Percentiles rank a stretch among this genome's conserved stretches.
phyloP scores from a whole-genome alignment of 2,797 vertebrate species.

The Tiaroga cobitis region DNA sequence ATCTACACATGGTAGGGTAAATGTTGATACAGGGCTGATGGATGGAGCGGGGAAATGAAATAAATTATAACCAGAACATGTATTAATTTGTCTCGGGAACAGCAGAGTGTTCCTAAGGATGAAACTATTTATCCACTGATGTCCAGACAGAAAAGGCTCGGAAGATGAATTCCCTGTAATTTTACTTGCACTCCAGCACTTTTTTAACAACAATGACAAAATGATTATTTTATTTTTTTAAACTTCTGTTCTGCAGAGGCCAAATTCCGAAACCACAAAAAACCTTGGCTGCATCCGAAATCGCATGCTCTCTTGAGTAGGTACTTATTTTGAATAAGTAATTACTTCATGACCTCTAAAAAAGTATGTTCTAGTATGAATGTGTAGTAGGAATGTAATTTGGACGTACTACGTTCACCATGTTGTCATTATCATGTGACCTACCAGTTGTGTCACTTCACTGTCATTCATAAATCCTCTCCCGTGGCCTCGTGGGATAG shows the following conservation, averaged over 20 bases:
- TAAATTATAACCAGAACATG: slow-evolving; percentile 42
- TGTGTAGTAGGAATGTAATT: background rate
- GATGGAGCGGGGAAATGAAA: background rate
- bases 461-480: no score
- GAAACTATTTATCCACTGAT: slow-evolving; percentile 1
- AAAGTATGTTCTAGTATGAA: background rate
- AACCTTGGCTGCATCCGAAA: background rate
- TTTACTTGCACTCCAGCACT: background rate
- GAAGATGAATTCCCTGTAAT: background rate
- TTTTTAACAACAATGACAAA: background rate
- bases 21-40: slow-evolving; percentile 31
- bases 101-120: background rate
- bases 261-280: background rate
- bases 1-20: slow-evolving; percentile 17
- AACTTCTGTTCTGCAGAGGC: background rate
- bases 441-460: no score
- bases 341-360: background rate
- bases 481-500: no score
- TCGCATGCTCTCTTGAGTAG: background rate
- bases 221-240: background rate
- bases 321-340: background rate
- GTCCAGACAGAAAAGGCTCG: background rate
- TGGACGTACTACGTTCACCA: no score
- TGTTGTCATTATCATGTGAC: no score
- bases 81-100: background rate